These are phyloP conservation scores for Podarcis lilfordi DNA, from an alignment of 2,797 vertebrate genomes.

Conservation along the genomic window DNA sequence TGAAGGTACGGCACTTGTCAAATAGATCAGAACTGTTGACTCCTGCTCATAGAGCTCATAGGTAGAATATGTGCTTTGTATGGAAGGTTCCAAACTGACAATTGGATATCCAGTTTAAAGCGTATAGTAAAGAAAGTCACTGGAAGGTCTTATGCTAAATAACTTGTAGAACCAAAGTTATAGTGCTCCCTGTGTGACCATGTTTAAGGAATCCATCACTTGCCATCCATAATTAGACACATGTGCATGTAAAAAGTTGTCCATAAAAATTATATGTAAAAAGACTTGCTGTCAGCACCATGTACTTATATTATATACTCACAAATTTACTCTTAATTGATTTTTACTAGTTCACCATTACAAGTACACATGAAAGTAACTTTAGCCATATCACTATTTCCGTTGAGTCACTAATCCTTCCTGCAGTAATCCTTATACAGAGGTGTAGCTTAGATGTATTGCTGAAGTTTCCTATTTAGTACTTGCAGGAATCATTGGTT, in stretches of 20 bases:
- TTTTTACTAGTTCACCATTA: neutral
- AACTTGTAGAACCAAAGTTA: neutral
- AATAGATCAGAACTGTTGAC: neutral
- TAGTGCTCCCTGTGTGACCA: neutral
- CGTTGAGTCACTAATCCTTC: neutral
- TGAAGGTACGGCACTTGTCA: neutral
- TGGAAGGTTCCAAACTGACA: neutral
- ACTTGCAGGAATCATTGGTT: neutral
- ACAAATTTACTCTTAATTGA: neutral
- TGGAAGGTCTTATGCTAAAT: neutral
- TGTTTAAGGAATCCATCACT: neutral
- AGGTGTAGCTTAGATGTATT: neutral
- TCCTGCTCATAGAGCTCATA: neutral
- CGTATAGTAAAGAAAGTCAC: neutral
- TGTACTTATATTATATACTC: neutral
- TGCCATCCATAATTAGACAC: neutral
- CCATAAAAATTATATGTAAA: neutral
- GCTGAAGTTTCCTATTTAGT: neutral
- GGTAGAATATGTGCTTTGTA: neutral
- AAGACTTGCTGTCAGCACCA: neutral
- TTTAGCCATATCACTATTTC: neutral
- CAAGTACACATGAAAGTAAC: neutral
- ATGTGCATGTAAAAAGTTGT: too few species aligned
- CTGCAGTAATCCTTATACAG: neutral
- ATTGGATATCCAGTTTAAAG: neutral